phyloP scores from a whole-genome alignment of 2,888 invertebrate species.

The Nycteola revayana region DNA sequence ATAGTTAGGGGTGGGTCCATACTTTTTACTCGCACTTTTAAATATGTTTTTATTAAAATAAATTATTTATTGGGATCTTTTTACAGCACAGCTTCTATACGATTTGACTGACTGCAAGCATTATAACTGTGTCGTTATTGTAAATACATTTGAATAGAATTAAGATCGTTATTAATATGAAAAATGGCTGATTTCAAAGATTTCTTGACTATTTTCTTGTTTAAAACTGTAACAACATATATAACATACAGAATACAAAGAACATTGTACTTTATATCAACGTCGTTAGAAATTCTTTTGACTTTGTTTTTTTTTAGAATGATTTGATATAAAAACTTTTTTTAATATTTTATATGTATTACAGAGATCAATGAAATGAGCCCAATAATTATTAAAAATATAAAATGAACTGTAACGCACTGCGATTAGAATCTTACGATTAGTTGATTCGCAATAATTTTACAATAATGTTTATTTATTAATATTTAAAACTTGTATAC shows the following conservation, averaged over 20 bases:
- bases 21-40: no score
- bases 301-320: no score
- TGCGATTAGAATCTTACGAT: constrained; percentile 17
- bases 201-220: no score
- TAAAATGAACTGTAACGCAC: constrained; percentile 20
- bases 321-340: no score
- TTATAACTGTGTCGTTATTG: constrained; percentile 31
- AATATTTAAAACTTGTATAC: constrained; percentile 18
- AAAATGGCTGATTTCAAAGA: constrained; percentile 14
- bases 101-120: constrained; percentile 37
- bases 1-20: no score
- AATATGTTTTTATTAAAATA: no score
- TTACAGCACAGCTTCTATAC: constrained; percentile 25
- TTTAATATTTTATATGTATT: no score
- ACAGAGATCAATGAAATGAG: constrained; percentile 17
- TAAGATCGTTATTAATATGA: constrained; percentile 33
- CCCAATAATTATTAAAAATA: constrained; percentile 5
- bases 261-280: no score
- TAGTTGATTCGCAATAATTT: constrained; percentile 27
- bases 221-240: no score
- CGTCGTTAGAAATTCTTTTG: no score
- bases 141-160: constrained; percentile 35
- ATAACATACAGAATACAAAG: no score
- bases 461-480: constrained; percentile 13
- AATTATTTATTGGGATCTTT: constrained; percentile 22